Evolutionary conservation across 1,140 invertebrate genomes (phyloP), one percentile per base, ranked within the genome.

Genomic region (Pseudomyrmex gracilis): DNA sequence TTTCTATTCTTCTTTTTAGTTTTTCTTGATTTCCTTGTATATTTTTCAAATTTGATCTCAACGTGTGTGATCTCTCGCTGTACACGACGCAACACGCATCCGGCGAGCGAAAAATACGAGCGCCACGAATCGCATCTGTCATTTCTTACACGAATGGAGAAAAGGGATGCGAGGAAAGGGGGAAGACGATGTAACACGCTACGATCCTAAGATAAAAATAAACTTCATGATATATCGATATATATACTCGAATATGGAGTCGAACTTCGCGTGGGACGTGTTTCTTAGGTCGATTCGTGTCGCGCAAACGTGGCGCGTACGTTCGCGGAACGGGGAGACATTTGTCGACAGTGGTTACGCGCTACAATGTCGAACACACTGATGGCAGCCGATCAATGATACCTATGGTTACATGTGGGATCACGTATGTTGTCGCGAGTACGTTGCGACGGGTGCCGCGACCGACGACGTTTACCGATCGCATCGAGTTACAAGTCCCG

Each of bases 401-500:
- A 87, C 71, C 74, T 85, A 86, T 70, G 86, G 82, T 78, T 89
- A 89, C 89, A 61, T 77, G 82, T 84, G 84, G 63, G 89, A 90
- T 90, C 86, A 90, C 84, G 89, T 88, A 82, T 47, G 84, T 85
- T 74, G 87, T 74, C 85, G 76, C 73, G 80, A 10, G 70, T 68
- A 73, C 24, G 82, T 76, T 67, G 53, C 83, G 73, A 86, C 68
- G 58, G 64, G 63, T 68, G 58, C 34, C 13, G 34, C 17, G 22
- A 74, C 61, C 87, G 89, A 80, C 80, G 86, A 89, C 82, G 85
- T 88, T 90, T 89, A 88, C 87, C 22, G 76, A 51, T 83, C 82
- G 89, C 86, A 73, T 89, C 89, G 88, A 83, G 77, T 90, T 90
- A 90, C 89, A 85, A 55, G 88, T 88, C 88, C 88, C 84, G 82